Evolutionary conservation across 2,888 invertebrate genomes (phyloP).

Genomic region (Sphaerophoria rueppellii): DNA sequence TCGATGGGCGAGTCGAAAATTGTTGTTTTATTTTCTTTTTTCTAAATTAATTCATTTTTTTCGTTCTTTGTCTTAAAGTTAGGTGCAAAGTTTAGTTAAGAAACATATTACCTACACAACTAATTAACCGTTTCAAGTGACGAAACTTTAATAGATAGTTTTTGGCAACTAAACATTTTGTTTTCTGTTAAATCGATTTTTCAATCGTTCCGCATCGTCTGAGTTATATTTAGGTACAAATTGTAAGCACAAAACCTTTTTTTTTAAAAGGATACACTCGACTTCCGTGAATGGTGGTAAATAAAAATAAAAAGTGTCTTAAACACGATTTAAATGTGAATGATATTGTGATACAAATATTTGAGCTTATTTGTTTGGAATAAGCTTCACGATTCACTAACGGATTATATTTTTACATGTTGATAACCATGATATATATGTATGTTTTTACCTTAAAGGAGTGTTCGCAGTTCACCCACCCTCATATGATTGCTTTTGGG

Average conservation of each 20-base stretch:
- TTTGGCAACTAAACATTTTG: background rate
- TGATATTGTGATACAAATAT: no score
- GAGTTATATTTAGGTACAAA: no score
- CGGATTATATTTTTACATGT: no score
- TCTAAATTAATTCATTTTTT: constrained; percentile 27
- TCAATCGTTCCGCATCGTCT: constrained; percentile 22
- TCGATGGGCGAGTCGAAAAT: constrained; percentile 17
- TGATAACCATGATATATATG: background rate
- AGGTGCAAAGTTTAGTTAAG: constrained; percentile 6
- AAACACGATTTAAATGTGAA: no score
- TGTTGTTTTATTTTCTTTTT: constrained; percentile 13
- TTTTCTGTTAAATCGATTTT: constrained; percentile 47
- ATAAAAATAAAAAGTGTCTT: background rate
- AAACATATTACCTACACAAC: no score
- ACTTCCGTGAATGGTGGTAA: constrained; percentile 20
- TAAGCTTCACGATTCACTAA: no score
- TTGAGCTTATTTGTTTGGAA: no score
- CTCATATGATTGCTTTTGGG: background rate
- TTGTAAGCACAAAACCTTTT: constrained; percentile 14
- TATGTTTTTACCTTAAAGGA: constrained; percentile 16
- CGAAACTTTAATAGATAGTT: background rate
- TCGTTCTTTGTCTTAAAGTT: background rate
- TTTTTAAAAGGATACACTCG: background rate
- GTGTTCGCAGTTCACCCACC: constrained; percentile 5
- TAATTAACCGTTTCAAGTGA: background rate